A percentile compares a stretch with the other conserved stretches of the same genome.
Conservation (phyloP, 1,140 invertebrate species). For the Argopecten irradians region DNA sequence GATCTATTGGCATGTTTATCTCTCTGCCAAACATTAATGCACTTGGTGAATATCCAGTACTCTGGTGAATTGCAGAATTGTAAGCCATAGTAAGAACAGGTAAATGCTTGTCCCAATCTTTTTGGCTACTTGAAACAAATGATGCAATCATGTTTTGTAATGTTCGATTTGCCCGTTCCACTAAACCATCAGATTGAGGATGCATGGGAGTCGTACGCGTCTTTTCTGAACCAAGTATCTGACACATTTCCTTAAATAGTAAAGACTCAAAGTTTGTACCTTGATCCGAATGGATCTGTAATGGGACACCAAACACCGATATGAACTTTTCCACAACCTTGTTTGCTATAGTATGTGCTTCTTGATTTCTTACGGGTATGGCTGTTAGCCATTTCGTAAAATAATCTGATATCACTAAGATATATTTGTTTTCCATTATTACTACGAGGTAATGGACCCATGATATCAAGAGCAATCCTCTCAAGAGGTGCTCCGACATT, state of each 20-base stretch:
- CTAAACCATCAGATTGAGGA: slow-evolving; percentile 54
- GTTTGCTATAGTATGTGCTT: slow-evolving; percentile 53
- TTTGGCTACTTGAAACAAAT: slow-evolving; percentile 22
- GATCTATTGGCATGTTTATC: slow-evolving; percentile 34
- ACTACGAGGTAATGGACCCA: slow-evolving; percentile 33
- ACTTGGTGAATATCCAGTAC: slow-evolving; percentile 31
- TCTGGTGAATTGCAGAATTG: slow-evolving; percentile 30
- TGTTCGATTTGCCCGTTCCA: slow-evolving; percentile 50
- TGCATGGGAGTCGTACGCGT: too few species aligned
- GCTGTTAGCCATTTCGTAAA: slow-evolving; percentile 40
- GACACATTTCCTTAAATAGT: slow-evolving; percentile 46
- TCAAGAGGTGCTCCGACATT: slow-evolving; percentile 36
- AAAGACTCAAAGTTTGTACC: slow-evolving; percentile 49
- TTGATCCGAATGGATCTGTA: slow-evolving; percentile 47
- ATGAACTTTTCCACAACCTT: slow-evolving; percentile 63
- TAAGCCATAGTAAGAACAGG: slow-evolving; percentile 39
- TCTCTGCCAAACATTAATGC: slow-evolving; percentile 49
- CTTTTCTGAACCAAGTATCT: slow-evolving; percentile 44
- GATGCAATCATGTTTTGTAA: slow-evolving; percentile 33
- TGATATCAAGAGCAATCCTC: slow-evolving; percentile 29
- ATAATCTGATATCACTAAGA: slow-evolving; percentile 38
- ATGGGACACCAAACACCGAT: slow-evolving; percentile 42
- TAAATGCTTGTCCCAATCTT: slow-evolving; percentile 43
- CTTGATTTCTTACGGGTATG: slow-evolving; percentile 32
- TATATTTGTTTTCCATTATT: background rate